Base-by-base conservation (phyloP, 2,888 invertebrate genomes). In the Metacarcinus magister region DNA sequence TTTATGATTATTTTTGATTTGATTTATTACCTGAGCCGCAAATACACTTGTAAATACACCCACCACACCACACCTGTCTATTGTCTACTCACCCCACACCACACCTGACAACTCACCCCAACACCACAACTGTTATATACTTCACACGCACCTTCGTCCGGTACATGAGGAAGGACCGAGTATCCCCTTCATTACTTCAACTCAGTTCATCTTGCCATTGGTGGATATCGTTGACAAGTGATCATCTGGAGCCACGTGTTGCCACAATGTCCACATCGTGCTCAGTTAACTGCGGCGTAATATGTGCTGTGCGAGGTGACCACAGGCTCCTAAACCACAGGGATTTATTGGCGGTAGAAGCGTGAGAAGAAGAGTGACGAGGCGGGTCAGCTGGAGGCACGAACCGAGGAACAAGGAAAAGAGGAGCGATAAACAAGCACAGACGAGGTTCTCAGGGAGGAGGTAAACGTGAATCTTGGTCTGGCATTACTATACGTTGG, bases 351-450 rank as follows among this genome's bases (percentile, higher is more conserved):
- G 0, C 82, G 2, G 32, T 8, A 13, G n/a, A 75, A 32, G 82
- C 82, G 32, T 32, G 82, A 82, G 82, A 32, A 82, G 82, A 82
- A 82, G 82, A 82, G 32, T 82, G 23, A 82, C 82, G 82, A 67
- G 67, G 67, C 23, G 23, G 67, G 67, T 67, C 67, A 67, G 19
- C 13, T 23, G 67, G 67, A 67, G 67, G 23, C 67, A 23, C n/a
- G 67, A 67, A 82, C 32, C 82, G 16, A 28, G 82, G 82, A 82
- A 82, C 32, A 28, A 28, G 32, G 82, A 82, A 82, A 82, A 32
- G 7, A 82, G 82, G 7, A 1, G 82, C 28, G 16, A 32, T 82
- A 28, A 28, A 82, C 28, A 82, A 32, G 28, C 32, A 0, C 82
- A 32, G 32, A 32, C 32, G 67, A 82, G 82, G 16, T 16, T 32